Percentiles rank a stretch among this genome's conserved stretches.
Conservation (phyloP, 2,113 vertebrate genomes). For the Stigmatopora argus region DNA sequence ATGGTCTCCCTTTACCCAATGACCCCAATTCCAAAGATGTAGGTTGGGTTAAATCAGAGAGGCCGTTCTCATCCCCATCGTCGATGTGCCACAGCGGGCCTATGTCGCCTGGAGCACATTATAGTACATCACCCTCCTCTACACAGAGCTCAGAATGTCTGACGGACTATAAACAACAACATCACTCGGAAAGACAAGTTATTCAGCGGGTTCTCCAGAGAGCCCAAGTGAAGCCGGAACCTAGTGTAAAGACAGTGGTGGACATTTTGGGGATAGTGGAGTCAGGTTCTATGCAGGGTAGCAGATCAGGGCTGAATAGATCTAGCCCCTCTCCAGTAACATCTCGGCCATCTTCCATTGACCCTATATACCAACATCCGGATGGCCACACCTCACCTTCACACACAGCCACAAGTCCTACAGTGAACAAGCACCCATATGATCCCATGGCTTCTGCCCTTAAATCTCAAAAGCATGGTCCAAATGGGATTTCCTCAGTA, state of each 20-base stretch:
- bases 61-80: constrained; percentile 71
- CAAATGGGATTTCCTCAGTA: constrained; percentile 70
- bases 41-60: constrained; percentile 72
- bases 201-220: constrained; percentile 87
- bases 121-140: constrained; percentile 62
- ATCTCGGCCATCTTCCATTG: constrained; percentile 39
- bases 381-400: constrained; percentile 38
- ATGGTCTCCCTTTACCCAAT: constrained; percentile 72
- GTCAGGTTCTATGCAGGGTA: constrained; percentile 63
- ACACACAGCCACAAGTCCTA: constrained; percentile 45
- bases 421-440: constrained; percentile 30
- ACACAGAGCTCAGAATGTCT: constrained; percentile 70
- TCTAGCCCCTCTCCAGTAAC: constrained; percentile 26
- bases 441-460: constrained; percentile 26
- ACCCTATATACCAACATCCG: constrained; percentile 46
- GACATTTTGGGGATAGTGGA: constrained; percentile 72
- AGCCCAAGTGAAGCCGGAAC: constrained; percentile 81
- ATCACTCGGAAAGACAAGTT: constrained; percentile 81
- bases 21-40: constrained; percentile 75
- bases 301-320: constrained; percentile 49
- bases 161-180: constrained; percentile 82
- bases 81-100: constrained; percentile 69
- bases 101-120: constrained; percentile 73
- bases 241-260: constrained; percentile 75
- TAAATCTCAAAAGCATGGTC: constrained; percentile 46